Conservation (phyloP, 2,888 invertebrate genomes). For the Cerastoderma edule region DNA sequence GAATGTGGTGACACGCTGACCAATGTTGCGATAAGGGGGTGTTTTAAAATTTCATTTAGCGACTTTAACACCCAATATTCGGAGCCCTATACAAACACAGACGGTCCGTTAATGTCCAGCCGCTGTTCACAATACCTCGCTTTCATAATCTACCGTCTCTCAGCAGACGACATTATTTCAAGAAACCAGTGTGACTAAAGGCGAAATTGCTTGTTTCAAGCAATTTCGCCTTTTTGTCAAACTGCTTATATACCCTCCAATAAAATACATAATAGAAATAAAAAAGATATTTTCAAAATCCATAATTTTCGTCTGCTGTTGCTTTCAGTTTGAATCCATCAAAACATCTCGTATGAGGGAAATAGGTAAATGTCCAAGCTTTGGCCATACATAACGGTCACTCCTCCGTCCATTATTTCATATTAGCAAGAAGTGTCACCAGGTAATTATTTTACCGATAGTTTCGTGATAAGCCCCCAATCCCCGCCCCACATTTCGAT, state of each 20-base stretch:
- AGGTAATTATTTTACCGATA: conserved; percentile 36
- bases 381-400: conserved; percentile 37
- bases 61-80: conserved; percentile 15
- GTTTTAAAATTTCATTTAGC: not conserved
- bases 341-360: too few species aligned
- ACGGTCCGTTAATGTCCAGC: conserved; percentile 6
- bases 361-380: too few species aligned
- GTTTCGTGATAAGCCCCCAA: too few species aligned
- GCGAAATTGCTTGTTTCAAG: conserved; percentile 1
- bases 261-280: too few species aligned
- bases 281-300: too few species aligned
- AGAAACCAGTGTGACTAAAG: conserved; percentile 8
- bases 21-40: conserved; percentile 11
- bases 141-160: not conserved
- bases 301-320: too few species aligned
- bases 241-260: too few species aligned
- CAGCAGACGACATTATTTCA: not conserved
- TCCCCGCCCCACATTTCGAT: conserved; percentile 11
- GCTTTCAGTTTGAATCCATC: too few species aligned
- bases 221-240: too few species aligned
- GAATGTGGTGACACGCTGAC: not conserved
- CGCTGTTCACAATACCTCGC: too few species aligned
- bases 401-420: conserved; percentile 22
- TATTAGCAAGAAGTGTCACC: conserved; percentile 39
- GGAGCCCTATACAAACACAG: conserved; percentile 7